These are phyloP conservation scores for Epinotia demarniana DNA, from an alignment of 2,888 invertebrate species.

Conservation along the genomic window DNA sequence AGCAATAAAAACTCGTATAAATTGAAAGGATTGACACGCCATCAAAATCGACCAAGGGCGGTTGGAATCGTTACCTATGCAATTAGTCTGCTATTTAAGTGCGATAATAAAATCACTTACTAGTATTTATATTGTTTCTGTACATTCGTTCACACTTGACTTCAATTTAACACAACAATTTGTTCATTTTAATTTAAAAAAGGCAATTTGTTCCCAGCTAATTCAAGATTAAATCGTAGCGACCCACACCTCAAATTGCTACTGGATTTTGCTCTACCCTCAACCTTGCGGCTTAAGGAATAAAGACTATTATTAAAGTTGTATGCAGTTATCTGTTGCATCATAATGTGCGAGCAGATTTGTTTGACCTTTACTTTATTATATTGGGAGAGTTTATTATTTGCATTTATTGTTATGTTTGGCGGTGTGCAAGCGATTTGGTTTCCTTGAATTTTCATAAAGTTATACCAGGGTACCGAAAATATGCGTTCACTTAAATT, in stretches of 20 bases:
- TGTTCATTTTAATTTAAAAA: no score
- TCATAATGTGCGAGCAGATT: slow-evolving; percentile 40
- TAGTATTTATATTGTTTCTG: slow-evolving; percentile 3
- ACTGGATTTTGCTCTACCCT: slow-evolving; percentile 13
- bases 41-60: neutral
- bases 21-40: neutral
- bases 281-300: slow-evolving; percentile 9
- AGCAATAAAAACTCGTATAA: neutral
- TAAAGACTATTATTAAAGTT: slow-evolving; percentile 20
- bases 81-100: neutral
- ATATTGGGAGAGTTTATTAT: slow-evolving; percentile 39
- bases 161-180: no score
- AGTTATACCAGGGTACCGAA: neutral
- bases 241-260: slow-evolving; percentile 32
- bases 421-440: slow-evolving; percentile 13
- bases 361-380: slow-evolving; percentile 42
- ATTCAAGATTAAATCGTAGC: slow-evolving; percentile 40
- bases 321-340: slow-evolving; percentile 35
- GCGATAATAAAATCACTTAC: neutral
- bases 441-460: slow-evolving; percentile 16
- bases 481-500: neutral
- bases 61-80: neutral
- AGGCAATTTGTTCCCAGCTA: slow-evolving; percentile 39
- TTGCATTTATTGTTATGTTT: slow-evolving; percentile 34
- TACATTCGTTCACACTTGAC: slow-evolving; percentile 23